Evolutionary conservation across 1,140 invertebrate genomes (phyloP), one percentile per base, ranked within the genome.

Genomic region (Samia ricini): DNA sequence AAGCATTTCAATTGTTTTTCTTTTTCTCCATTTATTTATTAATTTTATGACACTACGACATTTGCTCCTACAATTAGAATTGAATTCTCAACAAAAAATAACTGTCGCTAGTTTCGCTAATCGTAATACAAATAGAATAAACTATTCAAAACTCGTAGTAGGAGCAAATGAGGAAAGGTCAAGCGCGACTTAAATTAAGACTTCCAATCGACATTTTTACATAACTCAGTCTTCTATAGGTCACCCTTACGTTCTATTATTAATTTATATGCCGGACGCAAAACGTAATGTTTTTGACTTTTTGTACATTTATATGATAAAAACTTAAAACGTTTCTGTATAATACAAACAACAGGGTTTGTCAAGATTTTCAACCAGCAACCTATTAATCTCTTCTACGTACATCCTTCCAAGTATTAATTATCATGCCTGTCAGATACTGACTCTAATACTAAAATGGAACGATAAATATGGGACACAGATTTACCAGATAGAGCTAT

Each of bases 221-320:
- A 63, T 62, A 63, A 66, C 64, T 73, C 72, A 74, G 68, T 74
- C 66, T 74, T 74, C 56, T 61, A 51, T 65, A 50, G 26, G 67
- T 68, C 60, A 63, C 48, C 64, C 62, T 60, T 64, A 61, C 10
- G 62, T 59, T 60, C 52, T 55, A 55, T 24, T 24, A 22, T 21
- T n/a, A n/a, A n/a, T n/a, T n/a, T 20, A 52, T 52, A 52, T 19
- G 22, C 50, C 19, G 50, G 22, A 21, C 6, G 19, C 18, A 52
- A 10, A 19, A 23, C 33, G 15, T 42, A 15, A 42, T 15, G 33
- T 42, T 42, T 42, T 42, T 42, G 12, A 42, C 33, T 15, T 42
- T 42, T 42, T 12, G 33, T 42, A 12, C 12, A 12, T 15, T 42
- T 42, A 42, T 42, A 1, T 12, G 12, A 10, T 26, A 26, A 8